Base-by-base conservation (phyloP, 23 tunicate species). In the Botrylloides violaceus region DNA sequence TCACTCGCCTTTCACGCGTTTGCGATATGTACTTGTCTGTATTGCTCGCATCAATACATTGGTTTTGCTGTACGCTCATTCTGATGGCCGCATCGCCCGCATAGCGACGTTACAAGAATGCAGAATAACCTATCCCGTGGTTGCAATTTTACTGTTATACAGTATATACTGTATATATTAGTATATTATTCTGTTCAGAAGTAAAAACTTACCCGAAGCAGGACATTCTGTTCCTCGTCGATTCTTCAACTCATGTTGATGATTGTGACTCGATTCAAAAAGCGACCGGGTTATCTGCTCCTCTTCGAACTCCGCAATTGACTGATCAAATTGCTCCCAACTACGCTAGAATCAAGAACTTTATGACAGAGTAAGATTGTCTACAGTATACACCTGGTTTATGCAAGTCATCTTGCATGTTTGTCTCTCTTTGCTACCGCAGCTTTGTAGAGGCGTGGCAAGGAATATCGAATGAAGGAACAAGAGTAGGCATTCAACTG, bases 211-310 rank as follows among this genome's bases (percentile, higher is more conserved):
- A n/a, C n/a, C 53, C 63, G 29, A 78, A 66, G 53, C 23, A 70
- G 74, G 86, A 87, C 55, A 38, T 87, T 25, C 59, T 80, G 65
- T 87, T 87, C 61, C 78, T 87, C 38, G 77, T 87, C 33, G 95
- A 87, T 43, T 87, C 95, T 20, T 66, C 95, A 2, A 70, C 80
- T 53, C 43, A 76, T 49, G 95, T 87, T 25, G 95, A 87, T 37
- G 60, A 80, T 32, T 87, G 95, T 59, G 61, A 64, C 19, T 22
- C 27, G 27, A 64, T 87, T 23, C 30, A 37, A 43, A 24, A 38
- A 29, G 31, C 39, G 4, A 34, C 75, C 20, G 71, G 73, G 2
- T 70, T 71, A 3, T 22, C 49, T 12, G 26, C 25, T 43, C 95
- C 95, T 4, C 53, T 87, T 0, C 34, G 78, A 33, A 24, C 82